Evolutionary conservation across 2,888 invertebrate species (phyloP), one percentile per base, ranked within the genome.

Genomic region (Apotomis capreana): DNA sequence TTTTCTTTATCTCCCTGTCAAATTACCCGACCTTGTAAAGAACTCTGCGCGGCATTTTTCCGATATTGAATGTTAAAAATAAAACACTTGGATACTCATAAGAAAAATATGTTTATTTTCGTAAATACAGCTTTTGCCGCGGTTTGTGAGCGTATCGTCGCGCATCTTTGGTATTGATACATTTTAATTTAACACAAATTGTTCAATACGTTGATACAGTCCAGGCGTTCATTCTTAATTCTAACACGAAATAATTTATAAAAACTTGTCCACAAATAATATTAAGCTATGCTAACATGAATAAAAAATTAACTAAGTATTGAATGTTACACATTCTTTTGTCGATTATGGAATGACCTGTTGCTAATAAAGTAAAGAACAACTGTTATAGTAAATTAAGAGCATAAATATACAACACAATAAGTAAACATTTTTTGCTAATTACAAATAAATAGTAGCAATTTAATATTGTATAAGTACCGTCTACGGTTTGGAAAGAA

Each of bases 1-100:
- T 86, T 88, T 86, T 82, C 77, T 82, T 84, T 81, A 57, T 57
- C 74, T 61, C 68, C 63, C 67, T 36, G 37, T 52, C 68, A 51
- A 76, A 78, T 76, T 75, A 67, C 62, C 73, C 78, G 79, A 79
- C 1, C 26, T 26, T 26, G 26, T 26, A 26, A 26, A 26, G 26
- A 26, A 26, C 26, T 26, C 26, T 26, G 2, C 26, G 26, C 26
- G 26, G 1, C 26, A 26, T 26, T 26, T 26, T 26, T 26, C 26
- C 2, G 26, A 26, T 26, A 26, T 26, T 6, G 5, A 40, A 40
- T 40, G 40, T 3, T 49, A n/a, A n/a, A 44, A 52, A 40, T 52
- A 0, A 63, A 59, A 70, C 15, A 58, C n/a, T 26, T 12, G 6
- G 5, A 58, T 49, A 10, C 36, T 44, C 65, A 15, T 37, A 13